A percentile compares a stretch with the other conserved stretches of the same genome.
Conservation (phyloP, 1,140 invertebrate genomes). For the Brachionus rotundiformis region DNA sequence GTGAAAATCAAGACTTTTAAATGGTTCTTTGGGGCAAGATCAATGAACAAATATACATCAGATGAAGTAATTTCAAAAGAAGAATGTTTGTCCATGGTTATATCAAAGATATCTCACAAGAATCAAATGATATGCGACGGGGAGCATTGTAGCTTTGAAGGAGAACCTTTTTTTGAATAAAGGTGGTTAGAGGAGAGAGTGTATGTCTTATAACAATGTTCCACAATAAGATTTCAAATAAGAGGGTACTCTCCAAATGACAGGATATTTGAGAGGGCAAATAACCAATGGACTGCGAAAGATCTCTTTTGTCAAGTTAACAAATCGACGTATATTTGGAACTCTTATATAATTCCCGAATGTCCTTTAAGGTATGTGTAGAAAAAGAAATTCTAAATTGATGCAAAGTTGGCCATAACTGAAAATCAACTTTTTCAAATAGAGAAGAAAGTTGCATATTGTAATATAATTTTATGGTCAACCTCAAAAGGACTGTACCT, state of each 20-base stretch:
- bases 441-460: background rate
- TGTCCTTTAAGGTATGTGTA: slow-evolving; percentile 17
- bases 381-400: slow-evolving; percentile 2
- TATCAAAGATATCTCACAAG: slow-evolving; percentile 33
- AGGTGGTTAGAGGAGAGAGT: background rate
- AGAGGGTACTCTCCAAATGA: background rate
- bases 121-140: slow-evolving; percentile 16
- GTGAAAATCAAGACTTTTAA: slow-evolving; percentile 20
- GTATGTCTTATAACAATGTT: slow-evolving; percentile 10
- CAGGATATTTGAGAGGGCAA: background rate
- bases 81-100: slow-evolving; percentile 30
- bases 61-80: background rate
- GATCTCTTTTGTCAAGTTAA: slow-evolving; percentile 25
- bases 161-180: background rate
- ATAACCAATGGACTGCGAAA: background rate
- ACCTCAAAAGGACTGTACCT: slow-evolving; percentile 20
- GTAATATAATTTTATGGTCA: slow-evolving; percentile 21
- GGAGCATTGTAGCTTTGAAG: slow-evolving; percentile 12
- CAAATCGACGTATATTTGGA: slow-evolving; percentile 23
- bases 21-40: slow-evolving; percentile 19
- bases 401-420: background rate
- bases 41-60: slow-evolving; percentile 4
- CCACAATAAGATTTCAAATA: background rate
- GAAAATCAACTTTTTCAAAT: slow-evolving; percentile 28
- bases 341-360: background rate